Percentiles rank a stretch among this genome's conserved stretches.
Evolutionary conservation across 30 jellyfish, hydroid and myxozoan genomes (phyloP).

Genomic region (Turritopsis rubra): DNA sequence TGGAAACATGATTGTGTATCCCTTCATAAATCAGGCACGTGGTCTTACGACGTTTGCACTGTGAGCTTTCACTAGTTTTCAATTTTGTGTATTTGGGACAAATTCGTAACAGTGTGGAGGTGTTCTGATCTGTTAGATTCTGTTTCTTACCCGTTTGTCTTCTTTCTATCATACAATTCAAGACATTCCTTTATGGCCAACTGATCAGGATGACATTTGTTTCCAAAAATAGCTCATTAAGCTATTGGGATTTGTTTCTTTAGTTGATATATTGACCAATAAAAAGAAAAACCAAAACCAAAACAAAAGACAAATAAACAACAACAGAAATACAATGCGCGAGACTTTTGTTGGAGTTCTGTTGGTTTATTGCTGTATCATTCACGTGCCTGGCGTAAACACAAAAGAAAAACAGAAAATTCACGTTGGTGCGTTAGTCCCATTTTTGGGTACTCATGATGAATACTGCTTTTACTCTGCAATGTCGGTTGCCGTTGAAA

Average conservation of each 20-base stretch:
- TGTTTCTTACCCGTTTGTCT: no score
- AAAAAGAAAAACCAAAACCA: background rate
- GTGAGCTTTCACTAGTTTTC: no score
- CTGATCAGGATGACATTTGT: no score
- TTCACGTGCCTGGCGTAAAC: background rate
- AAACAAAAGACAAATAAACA: background rate
- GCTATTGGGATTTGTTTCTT: no score
- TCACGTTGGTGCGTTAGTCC: conserved; percentile 8
- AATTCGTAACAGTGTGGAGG: no score
- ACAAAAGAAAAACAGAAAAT: background rate
- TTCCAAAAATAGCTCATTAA: no score
- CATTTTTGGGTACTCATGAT: background rate
- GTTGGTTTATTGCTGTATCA: background rate
- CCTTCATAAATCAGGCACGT: no score
- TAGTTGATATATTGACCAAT: no score
- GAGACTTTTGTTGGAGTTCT: background rate
- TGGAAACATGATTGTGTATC: no score
- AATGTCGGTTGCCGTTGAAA: background rate
- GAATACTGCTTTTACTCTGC: conserved; percentile 1
- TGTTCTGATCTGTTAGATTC: background rate
- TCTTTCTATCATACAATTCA: background rate
- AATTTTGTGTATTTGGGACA: no score
- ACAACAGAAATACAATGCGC: background rate
- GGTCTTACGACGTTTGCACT: no score
- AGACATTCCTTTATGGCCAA: background rate